Evolutionary conservation across 1,140 invertebrate species (phyloP).

Genomic region (Hyphantria cunea): DNA sequence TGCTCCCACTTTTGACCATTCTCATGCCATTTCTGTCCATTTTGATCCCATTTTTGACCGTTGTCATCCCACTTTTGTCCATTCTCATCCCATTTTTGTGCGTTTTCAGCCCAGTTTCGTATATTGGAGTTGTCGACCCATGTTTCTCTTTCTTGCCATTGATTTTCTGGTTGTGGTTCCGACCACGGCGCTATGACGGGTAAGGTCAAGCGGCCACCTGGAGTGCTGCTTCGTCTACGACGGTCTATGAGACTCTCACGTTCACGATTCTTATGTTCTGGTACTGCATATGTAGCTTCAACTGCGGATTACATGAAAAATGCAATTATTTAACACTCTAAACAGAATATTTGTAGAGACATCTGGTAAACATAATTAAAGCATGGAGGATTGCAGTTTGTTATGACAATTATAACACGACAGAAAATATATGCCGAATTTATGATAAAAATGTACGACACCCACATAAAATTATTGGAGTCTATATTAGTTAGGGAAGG

Average conservation of each 20-base stretch:
- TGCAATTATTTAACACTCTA: not conserved
- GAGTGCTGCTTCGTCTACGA: conserved; percentile 63
- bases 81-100: conserved; percentile 51
- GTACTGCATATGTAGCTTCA: conserved; percentile 74
- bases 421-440: too few species aligned
- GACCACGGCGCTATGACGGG: conserved; percentile 58
- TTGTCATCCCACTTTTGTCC: conserved; percentile 58
- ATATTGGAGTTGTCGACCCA: conserved; percentile 72
- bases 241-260: conserved; percentile 66
- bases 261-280: conserved; percentile 64
- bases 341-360: too few species aligned
- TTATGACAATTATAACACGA: too few species aligned
- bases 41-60: conserved; percentile 55
- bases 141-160: conserved; percentile 59
- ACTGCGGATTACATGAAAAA: not conserved
- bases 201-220: conserved; percentile 58
- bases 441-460: too few species aligned
- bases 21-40: conserved; percentile 52
- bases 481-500: too few species aligned
- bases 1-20: conserved; percentile 57
- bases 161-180: conserved; percentile 47
- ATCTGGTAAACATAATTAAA: too few species aligned
- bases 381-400: too few species aligned
- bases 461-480: too few species aligned
- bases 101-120: conserved; percentile 64